phyloP scores from a whole-genome alignment of 2,113 vertebrate genomes.

The Glareola pratincola region DNA sequence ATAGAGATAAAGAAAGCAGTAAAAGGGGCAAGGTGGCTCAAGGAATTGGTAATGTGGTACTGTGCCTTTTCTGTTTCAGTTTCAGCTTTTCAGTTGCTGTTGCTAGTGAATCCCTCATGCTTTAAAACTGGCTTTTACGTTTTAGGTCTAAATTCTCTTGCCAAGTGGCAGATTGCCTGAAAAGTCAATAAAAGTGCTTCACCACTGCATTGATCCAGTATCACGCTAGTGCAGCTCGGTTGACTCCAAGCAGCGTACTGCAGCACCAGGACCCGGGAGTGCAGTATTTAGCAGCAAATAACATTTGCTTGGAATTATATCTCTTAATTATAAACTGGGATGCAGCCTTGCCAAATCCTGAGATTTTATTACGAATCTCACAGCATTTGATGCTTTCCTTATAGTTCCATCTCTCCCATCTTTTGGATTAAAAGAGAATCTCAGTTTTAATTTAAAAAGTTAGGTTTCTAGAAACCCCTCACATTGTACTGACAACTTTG shows the following conservation, averaged over 20 bases:
- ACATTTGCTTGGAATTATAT: not conserved
- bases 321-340: not conserved
- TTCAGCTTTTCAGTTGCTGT: constrained; percentile 43
- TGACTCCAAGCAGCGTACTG: not conserved
- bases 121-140: constrained; percentile 48
- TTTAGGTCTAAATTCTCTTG: constrained; percentile 45
- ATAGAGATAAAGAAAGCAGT: not conserved
- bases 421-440: not conserved
- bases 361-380: not conserved
- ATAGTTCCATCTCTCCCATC: not conserved
- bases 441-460: not conserved
- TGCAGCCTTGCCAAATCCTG: not conserved
- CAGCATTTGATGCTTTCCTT: not conserved
- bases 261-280: constrained; percentile 7
- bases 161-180: constrained; percentile 59
- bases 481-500: not conserved
- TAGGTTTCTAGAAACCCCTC: not conserved
- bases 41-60: constrained; percentile 7
- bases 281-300: not conserved
- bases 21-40: not conserved
- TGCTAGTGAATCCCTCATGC: constrained; percentile 45
- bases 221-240: not conserved
- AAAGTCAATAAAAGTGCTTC: constrained; percentile 57
- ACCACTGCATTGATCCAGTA: not conserved
- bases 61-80: constrained; percentile 47